Percentiles rank a stretch among this genome's conserved stretches.
Conservation (phyloP, 2,888 invertebrate genomes). For the Eristalis arbustorum region DNA sequence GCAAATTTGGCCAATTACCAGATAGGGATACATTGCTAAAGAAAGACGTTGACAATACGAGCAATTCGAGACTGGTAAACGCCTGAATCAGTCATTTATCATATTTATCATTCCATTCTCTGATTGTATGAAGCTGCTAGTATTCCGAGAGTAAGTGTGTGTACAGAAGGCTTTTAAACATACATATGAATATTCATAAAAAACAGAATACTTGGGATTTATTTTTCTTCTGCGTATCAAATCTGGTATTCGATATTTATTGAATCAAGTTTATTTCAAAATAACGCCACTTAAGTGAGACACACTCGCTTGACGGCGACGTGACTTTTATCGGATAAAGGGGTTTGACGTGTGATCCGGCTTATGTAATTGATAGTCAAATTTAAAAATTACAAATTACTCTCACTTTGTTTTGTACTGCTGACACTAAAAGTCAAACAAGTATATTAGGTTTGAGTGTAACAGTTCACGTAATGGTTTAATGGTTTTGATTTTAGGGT, state of each 20-base stretch:
- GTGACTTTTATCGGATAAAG: not conserved
- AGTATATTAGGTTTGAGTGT: not conserved
- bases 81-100: conserved; percentile 41
- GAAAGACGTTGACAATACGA: not conserved
- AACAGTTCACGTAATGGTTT: not conserved
- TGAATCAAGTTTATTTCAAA: conserved; percentile 81
- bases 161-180: not conserved
- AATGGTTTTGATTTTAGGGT: too few species aligned
- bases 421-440: not conserved
- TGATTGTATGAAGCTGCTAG: not conserved
- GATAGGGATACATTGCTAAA: conserved; percentile 6
- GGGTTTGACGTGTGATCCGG: not conserved
- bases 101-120: conserved; percentile 25
- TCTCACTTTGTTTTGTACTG: not conserved
- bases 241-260: conserved; percentile 73
- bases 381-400: not conserved
- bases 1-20: conserved; percentile 70
- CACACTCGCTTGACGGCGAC: conserved; percentile 1
- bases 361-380: not conserved
- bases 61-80: conserved; percentile 26
- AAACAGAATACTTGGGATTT: not conserved
- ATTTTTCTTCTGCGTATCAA: not conserved
- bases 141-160: not conserved
- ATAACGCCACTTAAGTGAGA: conserved; percentile 79
- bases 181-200: not conserved